Percentiles rank a stretch among this genome's conserved stretches.
phyloP scores from a whole-genome alignment of 2,888 invertebrate species.

The Noctua comes region DNA sequence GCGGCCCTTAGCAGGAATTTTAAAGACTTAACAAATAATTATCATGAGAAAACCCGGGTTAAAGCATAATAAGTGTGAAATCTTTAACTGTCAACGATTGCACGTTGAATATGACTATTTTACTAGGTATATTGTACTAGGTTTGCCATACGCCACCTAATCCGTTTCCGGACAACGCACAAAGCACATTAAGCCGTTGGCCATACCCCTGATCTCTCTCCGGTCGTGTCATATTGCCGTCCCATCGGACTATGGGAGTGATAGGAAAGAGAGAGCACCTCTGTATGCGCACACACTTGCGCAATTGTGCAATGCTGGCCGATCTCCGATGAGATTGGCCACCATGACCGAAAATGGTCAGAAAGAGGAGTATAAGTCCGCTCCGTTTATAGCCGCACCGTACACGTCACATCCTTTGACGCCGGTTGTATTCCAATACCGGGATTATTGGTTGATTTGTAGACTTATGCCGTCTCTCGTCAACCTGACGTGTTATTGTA shows the following conservation, averaged over 20 bases:
- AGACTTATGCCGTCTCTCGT: constrained; percentile 49
- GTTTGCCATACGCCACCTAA: neutral
- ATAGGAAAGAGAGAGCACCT: neutral
- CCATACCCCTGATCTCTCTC: neutral
- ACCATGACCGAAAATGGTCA: neutral
- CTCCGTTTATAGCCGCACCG: constrained; percentile 14
- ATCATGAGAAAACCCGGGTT: neutral
- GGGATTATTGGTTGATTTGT: constrained; percentile 61
- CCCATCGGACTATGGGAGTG: neutral
- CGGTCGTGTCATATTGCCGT: neutral
- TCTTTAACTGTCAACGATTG: too few relatives aligned
- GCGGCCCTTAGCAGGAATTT: neutral
- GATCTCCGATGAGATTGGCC: neutral
- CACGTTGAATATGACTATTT: too few relatives aligned
- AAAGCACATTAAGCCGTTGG: neutral
- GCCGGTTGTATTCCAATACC: constrained; percentile 48
- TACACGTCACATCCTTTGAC: constrained; percentile 43
- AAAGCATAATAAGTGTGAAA: too few relatives aligned
- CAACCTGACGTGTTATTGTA: constrained; percentile 40
- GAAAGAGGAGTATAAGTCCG: neutral
- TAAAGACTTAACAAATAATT: neutral
- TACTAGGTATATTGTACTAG: too few relatives aligned
- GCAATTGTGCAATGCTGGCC: neutral
- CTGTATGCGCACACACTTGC: neutral
- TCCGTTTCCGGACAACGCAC: neutral